These are phyloP conservation scores for Pegoplata infirma DNA, from an alignment of 2,888 invertebrate genomes.

Conservation along the genomic window DNA sequence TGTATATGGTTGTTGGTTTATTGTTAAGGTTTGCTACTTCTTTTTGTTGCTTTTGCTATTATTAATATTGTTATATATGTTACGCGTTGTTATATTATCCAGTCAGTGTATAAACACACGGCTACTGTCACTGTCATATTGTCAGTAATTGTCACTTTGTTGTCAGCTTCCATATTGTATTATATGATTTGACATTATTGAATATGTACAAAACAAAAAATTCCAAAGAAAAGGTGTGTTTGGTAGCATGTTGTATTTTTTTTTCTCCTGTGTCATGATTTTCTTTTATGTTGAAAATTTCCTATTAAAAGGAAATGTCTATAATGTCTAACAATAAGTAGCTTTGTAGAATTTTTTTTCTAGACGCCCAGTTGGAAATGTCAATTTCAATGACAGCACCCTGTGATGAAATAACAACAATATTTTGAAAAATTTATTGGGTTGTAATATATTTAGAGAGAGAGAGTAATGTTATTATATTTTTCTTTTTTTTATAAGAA, in stretches of 20 bases:
- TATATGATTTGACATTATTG: slow-evolving; percentile 59
- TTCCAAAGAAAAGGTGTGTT: slow-evolving; percentile 29
- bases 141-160: slow-evolving; percentile 74
- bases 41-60: too few species aligned
- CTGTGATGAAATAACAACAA: background rate
- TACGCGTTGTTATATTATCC: slow-evolving; percentile 8
- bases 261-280: slow-evolving; percentile 26
- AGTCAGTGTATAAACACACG: slow-evolving; percentile 6
- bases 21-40: slow-evolving; percentile 41
- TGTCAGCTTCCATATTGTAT: slow-evolving; percentile 68
- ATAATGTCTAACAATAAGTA: slow-evolving; percentile 6
- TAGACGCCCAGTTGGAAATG: slow-evolving; percentile 37
- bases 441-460: too few species aligned
- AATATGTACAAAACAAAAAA: slow-evolving; percentile 14
- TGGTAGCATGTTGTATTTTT: slow-evolving; percentile 16
- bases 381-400: slow-evolving; percentile 19
- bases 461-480: too few species aligned
- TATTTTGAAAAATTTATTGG: background rate
- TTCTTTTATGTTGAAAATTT: slow-evolving; percentile 13
- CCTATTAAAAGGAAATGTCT: slow-evolving; percentile 12
- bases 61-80: slow-evolving; percentile 6
- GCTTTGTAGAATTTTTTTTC: slow-evolving; percentile 25
- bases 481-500: too few species aligned
- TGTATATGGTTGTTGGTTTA: slow-evolving; percentile 22
- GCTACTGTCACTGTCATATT: slow-evolving; percentile 58